Evolutionary conservation across 1,140 invertebrate species (phyloP).

Genomic region (Drosophila orosa): DNA sequence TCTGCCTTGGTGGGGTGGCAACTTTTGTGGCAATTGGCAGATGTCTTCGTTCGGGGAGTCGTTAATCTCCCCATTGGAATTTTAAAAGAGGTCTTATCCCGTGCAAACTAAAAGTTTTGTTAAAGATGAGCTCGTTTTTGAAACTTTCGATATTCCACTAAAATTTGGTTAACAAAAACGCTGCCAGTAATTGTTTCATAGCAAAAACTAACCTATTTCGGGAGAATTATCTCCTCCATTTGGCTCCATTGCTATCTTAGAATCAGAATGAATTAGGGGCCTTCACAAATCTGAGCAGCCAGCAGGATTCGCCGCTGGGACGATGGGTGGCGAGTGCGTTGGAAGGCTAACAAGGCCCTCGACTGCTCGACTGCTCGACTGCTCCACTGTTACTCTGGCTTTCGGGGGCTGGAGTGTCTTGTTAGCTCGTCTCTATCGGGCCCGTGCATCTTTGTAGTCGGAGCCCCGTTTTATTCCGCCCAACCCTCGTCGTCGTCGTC

Average conservation of each 20-base stretch:
- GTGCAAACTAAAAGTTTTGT: conserved; percentile 6
- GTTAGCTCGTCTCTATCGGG: conserved; percentile 35
- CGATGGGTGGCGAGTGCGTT: conserved; percentile 23
- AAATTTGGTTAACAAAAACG: conserved; percentile 5
- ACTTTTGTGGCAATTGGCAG: conserved; percentile 47
- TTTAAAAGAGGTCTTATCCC: conserved; percentile 37
- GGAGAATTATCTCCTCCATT: neutral
- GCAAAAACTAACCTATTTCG: conserved; percentile 10
- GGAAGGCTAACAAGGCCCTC: conserved; percentile 45
- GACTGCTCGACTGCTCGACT: too few relatives aligned
- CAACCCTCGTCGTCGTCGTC: neutral
- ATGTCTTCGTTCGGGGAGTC: conserved; percentile 24
- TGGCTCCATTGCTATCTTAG: neutral
- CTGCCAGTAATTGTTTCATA: neutral
- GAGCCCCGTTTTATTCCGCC: conserved; percentile 1
- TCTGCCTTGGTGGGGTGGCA: neutral
- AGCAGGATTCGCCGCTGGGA: conserved; percentile 16
- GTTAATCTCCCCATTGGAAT: conserved; percentile 40
- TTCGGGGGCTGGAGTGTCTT: conserved; percentile 26
- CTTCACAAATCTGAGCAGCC: conserved; percentile 15
- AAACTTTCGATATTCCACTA: neutral
- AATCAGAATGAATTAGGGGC: conserved; percentile 13
- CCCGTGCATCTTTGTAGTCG: conserved; percentile 44
- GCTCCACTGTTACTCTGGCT: conserved; percentile 16
- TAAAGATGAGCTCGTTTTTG: conserved; percentile 11